phyloP scores from a whole-genome alignment of 2,113 vertebrate species.

The Hippocampus zosterae region DNA sequence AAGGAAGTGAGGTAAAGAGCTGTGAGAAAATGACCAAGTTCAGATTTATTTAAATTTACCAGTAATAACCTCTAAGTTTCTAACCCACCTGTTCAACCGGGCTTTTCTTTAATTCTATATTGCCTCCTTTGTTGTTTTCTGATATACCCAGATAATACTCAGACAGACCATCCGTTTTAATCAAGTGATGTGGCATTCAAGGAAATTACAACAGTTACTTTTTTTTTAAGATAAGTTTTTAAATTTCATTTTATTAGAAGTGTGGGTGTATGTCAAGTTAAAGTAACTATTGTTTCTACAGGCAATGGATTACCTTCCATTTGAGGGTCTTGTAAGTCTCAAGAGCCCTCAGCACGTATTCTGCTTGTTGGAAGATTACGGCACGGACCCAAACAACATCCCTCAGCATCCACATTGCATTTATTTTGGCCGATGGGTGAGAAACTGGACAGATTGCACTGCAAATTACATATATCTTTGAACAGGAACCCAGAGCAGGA shows the following conservation, averaged over 20 bases:
- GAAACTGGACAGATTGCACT: slow-evolving; percentile 33
- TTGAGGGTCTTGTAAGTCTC: slow-evolving; percentile 88
- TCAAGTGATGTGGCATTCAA: not conserved
- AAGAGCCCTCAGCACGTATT: slow-evolving; percentile 87
- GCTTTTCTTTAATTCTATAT: no score
- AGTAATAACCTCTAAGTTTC: no score
- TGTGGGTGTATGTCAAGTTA: not conserved
- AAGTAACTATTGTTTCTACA: slow-evolving; percentile 37
- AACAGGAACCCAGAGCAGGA: not conserved
- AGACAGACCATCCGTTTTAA: not conserved
- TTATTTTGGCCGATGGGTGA: slow-evolving; percentile 97
- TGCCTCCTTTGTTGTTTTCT: no score
- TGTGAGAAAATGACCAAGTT: no score
- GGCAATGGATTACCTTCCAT: slow-evolving; percentile 90
- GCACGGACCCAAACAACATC: slow-evolving; percentile 85
- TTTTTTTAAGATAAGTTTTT: not conserved
- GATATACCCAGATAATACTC: no score
- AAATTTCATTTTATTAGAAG: not conserved
- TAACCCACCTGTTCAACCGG: no score
- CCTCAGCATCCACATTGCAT: slow-evolving; percentile 82
- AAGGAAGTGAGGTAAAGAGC: no score
- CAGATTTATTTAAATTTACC: no score
- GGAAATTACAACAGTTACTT: not conserved
- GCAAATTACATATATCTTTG: not conserved
- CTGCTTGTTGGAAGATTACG: slow-evolving; percentile 92